Evolutionary conservation across 2,797 vertebrate genomes (phyloP), one percentile per base, ranked within the genome.

Genomic region (Aphelocoma californica): DNA sequence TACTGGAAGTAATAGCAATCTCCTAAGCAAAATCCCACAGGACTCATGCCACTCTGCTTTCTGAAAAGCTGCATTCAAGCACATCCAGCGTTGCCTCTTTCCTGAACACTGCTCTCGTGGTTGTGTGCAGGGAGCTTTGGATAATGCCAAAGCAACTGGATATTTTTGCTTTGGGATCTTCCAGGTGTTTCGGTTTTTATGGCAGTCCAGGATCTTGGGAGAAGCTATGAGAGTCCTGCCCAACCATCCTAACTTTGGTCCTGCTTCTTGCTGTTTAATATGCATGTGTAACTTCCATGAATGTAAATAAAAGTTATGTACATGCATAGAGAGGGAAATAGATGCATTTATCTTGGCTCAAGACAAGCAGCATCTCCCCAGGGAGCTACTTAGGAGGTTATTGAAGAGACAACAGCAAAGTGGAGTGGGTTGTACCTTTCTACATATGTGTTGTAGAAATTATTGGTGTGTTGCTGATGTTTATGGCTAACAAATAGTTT

Each of bases 1-100:
- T 97, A 84, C 94, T 96, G 89, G 91, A 98, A 98, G 93, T 96
- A 97, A 97, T 95, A 97, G 91, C 70, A 53, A 85, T 95, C 96
- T 96, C 82, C 96, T 95, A 75, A 92, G 65, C 42, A 87, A 73
- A 93, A 85, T 94, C 97, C 93, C 95, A 3, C 4, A 88, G 94
- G 97, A 89, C 66, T 94, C 70, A 31, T 23, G 32, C 79, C 81
- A 64, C 69, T 86, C 79, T 94, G 75, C 88, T 97, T 95, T 96
- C 95, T 94, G 92, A 95, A 97, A 95, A 96, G 64, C 92, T 96
- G 21, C 81, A 67, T 95, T 96, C 93, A 94, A 88, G 72, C 94
- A 77, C 73, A 56, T 72, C 24, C 85, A 77, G 53, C 20, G 13
- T 40, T 92, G 81, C 71, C 40, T 86, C 40, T 70, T 64, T 77